Base-by-base conservation (phyloP, 2,888 invertebrate species). In the Calameuta idolon region DNA sequence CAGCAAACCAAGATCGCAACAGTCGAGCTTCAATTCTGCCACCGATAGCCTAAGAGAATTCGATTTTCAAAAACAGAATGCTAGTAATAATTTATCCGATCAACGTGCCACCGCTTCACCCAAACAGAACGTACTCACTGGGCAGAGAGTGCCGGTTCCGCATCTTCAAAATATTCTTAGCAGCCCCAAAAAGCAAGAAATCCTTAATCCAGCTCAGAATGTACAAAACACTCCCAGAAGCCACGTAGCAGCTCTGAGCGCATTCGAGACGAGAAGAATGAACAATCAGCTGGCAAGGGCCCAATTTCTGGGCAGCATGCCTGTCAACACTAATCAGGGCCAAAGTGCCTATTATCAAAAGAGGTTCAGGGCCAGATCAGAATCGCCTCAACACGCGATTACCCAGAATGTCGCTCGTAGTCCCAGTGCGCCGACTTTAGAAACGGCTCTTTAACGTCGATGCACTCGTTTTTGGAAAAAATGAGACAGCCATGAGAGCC, bases 401-500 rank as follows among this genome's bases (percentile, higher is more conserved):
- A 85, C 84, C 1, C 87, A 87, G 55, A 86, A 87, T 69, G 90
- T 91, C 1, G 79, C 89, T n/a, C 89, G 91, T 37, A 90, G 90
- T 77, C 90, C 91, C 5, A 91, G 90, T 81, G 91, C 90, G 0
- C 91, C 91, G 2, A 86, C 91, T 31, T 83, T 91, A 71, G 91
- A 91, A 81, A 91, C 91, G 71, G 91, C 91, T 68, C 85, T 91
- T 55, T 91, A 88, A 90, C 82, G 75, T 73, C 77, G 30, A 40
- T 55, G 15, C 2, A 40, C 40, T 40, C 1, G 5, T 40, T 40
- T 40, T 0, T 0, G 1, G n/a, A n/a, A 40, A 15, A 15, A 40
- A 40, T 40, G 15, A 40, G 40, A 15, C 15, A 15, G 15, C 15
- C 15, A 2, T 5, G 40, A 40, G 40, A 40, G 5, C 2, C 40